These are phyloP conservation scores for Caenorhabditis remanei DNA, from an alignment of 1,140 invertebrate species.

Conservation along the genomic window DNA sequence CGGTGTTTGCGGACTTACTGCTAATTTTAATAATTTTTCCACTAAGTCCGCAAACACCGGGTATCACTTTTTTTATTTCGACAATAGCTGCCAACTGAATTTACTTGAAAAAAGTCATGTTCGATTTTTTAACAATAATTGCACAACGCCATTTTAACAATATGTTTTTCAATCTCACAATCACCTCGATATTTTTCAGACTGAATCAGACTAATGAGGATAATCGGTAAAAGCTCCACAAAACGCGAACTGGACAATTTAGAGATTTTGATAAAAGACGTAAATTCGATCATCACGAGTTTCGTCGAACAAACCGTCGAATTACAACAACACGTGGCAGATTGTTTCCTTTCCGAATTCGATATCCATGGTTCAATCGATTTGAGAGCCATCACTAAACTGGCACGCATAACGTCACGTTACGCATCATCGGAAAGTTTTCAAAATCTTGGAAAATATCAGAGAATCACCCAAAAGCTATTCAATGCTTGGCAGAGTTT, in stretches of 20 bases:
- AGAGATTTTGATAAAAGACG: background rate
- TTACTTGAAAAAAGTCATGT: too few relatives aligned
- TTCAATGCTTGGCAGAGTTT: slow-evolving; percentile 25
- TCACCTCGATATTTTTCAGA: too few relatives aligned
- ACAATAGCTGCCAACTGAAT: too few relatives aligned
- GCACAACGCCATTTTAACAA: background rate
- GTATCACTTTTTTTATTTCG: too few relatives aligned
- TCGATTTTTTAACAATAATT: too few relatives aligned
- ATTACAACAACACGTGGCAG: background rate
- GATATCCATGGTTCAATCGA: slow-evolving; percentile 8
- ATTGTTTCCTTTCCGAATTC: background rate
- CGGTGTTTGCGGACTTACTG: too few relatives aligned
- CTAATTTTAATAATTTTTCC: too few relatives aligned
- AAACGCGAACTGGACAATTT: background rate
- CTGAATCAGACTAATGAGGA: slow-evolving; percentile 4
- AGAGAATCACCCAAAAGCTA: background rate
- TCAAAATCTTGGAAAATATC: slow-evolving; percentile 12
- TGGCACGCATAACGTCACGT: slow-evolving; percentile 14
- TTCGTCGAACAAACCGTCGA: background rate
- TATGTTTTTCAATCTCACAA: background rate
- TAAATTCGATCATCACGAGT: background rate
- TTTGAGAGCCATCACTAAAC: background rate
- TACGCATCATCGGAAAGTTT: background rate
- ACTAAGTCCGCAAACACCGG: too few relatives aligned
- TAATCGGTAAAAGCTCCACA: background rate